Conservation (phyloP, 2,888 invertebrate species). For the Cinara cedri region DNA sequence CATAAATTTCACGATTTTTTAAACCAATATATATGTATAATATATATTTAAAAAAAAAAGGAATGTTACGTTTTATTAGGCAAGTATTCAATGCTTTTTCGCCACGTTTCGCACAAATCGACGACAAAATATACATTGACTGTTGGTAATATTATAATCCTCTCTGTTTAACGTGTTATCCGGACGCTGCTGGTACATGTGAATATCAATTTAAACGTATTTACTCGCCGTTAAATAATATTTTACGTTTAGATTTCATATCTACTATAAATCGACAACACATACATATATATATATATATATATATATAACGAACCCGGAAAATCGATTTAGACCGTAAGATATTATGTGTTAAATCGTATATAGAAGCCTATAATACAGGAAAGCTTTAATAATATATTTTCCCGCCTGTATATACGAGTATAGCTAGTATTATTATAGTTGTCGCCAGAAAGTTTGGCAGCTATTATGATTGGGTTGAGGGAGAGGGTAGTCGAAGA, state of each 20-base stretch:
- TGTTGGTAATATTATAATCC: too few species aligned
- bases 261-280: not conserved
- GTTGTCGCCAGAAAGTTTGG: slow-evolving; percentile 40
- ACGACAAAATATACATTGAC: not conserved
- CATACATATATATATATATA: not conserved
- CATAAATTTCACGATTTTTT: slow-evolving; percentile 18
- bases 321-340: not conserved
- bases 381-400: slow-evolving; percentile 28
- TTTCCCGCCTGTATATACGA: not conserved
- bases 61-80: too few species aligned
- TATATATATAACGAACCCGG: too few species aligned
- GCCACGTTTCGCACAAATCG: not conserved
- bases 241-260: not conserved
- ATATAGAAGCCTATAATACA: not conserved
- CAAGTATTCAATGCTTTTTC: not conserved
- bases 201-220: not conserved
- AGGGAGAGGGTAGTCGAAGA: slow-evolving; percentile 30
- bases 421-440: not conserved
- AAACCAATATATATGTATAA: too few species aligned
- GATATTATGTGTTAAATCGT: slow-evolving; percentile 10
- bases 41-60: too few species aligned
- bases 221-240: slow-evolving; percentile 7
- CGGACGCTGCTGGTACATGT: not conserved
- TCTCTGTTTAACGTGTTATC: not conserved
- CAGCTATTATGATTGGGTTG: slow-evolving; percentile 44